Evolutionary conservation across 2,888 invertebrate species (phyloP), one percentile per base, ranked within the genome.

Genomic region (Lottia gigantea): DNA sequence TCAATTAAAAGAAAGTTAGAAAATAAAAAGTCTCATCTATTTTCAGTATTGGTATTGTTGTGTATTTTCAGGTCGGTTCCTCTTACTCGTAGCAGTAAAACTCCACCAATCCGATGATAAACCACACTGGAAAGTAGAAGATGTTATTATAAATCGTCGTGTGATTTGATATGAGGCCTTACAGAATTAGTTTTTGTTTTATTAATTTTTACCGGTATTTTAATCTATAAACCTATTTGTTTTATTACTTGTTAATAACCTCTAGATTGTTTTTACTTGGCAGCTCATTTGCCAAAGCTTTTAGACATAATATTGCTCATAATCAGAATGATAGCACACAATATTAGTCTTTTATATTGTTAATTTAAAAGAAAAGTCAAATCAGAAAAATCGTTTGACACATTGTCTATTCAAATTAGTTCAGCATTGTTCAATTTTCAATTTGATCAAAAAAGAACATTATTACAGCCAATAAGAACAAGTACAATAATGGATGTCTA

Each of bases 21-120:
- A 31, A 31, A 31, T 31, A 31, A 3, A 2, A 31, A 3, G 31
- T 31, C 3, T 2, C 31, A 3, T 31, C 15, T 16, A n/a, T 55
- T 19, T 47, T 26, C n/a, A 8, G 16, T 15, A 14, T 40, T 8
- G 47, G 1, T 40, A n/a, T 64, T 47, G n/a, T 62, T 46, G 45
- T 66, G 19, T 72, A 66, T 64, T 78, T 80, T 45, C 80, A 83
- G 82, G 75, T 81, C 82, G 77, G 80, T 78, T 75, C 80, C 82
- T 76, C 83, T 77, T 79, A 81, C 83, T 79, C 83, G 81, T 76
- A 82, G 80, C 80, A 77, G 80, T 80, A 83, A 83, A 74, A 76
- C 79, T 66, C 77, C 82, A 62, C 61, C 81, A 69, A 80, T 83
- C 62, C 82, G 83, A 79, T 83, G 80, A 82, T 47, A 40, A 40